Conservation (phyloP, 2,888 invertebrate genomes). For the Pyrochroa serraticornis region DNA sequence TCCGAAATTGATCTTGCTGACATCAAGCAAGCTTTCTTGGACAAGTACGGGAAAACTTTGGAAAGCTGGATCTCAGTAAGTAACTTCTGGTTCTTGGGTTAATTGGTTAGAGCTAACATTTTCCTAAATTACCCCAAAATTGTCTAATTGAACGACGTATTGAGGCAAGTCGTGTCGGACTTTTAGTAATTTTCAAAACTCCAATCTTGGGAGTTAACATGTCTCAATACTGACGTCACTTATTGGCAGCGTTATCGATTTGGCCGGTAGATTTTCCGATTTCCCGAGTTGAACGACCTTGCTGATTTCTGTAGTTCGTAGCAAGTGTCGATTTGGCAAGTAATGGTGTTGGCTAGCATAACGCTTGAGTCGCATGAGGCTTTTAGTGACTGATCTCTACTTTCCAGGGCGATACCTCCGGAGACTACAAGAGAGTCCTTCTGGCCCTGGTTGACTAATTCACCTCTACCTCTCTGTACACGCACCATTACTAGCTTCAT, state of each 20-base stretch:
- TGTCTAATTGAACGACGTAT: too few relatives aligned
- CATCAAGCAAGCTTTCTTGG: constrained; percentile 88
- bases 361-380: constrained; percentile 26
- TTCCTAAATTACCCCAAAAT: too few relatives aligned
- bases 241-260: too few relatives aligned
- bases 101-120: constrained; percentile 12
- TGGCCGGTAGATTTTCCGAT: too few relatives aligned
- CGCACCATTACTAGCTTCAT: constrained; percentile 48
- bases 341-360: background rate
- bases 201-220: too few relatives aligned
- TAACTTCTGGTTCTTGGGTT: constrained; percentile 36
- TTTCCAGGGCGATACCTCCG: constrained; percentile 90
- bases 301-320: background rate
- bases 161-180: too few relatives aligned
- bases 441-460: constrained; percentile 78
- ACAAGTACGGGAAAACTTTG: constrained; percentile 79
- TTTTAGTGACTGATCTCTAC: constrained; percentile 44
- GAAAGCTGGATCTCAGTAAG: constrained; percentile 87
- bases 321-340: background rate
- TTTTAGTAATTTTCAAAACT: background rate
- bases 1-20: constrained; percentile 92
- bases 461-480: constrained; percentile 36
- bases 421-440: constrained; percentile 91
- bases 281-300: background rate
- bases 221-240: too few relatives aligned